Percentiles rank a stretch among this genome's conserved stretches.
Evolutionary conservation across 1,140 invertebrate species (phyloP).

Genomic region (Panulirus ornatus): DNA sequence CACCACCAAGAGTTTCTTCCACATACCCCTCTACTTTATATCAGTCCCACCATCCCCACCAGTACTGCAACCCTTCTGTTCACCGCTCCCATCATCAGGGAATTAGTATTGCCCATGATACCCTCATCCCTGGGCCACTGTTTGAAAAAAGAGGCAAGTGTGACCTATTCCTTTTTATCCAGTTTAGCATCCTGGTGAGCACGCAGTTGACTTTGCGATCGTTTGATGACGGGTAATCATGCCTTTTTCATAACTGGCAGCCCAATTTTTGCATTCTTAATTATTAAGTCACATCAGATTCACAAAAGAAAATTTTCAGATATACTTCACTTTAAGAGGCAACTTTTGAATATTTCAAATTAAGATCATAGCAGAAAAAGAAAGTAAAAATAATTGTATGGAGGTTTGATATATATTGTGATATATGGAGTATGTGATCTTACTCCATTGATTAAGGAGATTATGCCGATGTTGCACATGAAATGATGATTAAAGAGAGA

Average conservation of each 20-base stretch:
- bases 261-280: constrained; percentile 34
- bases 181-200: constrained; percentile 63
- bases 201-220: constrained; percentile 61
- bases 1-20: constrained; percentile 53
- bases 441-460: too few species aligned
- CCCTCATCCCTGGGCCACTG: constrained; percentile 43
- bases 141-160: constrained; percentile 57
- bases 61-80: constrained; percentile 53
- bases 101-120: constrained; percentile 51
- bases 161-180: constrained; percentile 14
- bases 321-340: neutral
- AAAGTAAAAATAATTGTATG: too few species aligned
- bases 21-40: constrained; percentile 34
- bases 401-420: too few species aligned
- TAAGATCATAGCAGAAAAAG: too few species aligned
- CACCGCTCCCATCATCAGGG: constrained; percentile 50
- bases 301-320: constrained; percentile 50
- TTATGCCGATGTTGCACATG: too few species aligned
- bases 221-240: constrained; percentile 57
- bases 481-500: too few species aligned
- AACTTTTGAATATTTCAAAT: too few species aligned
- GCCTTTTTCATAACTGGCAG: constrained; percentile 39
- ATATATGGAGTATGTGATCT: too few species aligned
- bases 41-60: constrained; percentile 49
- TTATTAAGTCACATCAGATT: constrained; percentile 44